Evolutionary conservation across 2,113 vertebrate species (phyloP).

Genomic region (Pedetes capensis): DNA sequence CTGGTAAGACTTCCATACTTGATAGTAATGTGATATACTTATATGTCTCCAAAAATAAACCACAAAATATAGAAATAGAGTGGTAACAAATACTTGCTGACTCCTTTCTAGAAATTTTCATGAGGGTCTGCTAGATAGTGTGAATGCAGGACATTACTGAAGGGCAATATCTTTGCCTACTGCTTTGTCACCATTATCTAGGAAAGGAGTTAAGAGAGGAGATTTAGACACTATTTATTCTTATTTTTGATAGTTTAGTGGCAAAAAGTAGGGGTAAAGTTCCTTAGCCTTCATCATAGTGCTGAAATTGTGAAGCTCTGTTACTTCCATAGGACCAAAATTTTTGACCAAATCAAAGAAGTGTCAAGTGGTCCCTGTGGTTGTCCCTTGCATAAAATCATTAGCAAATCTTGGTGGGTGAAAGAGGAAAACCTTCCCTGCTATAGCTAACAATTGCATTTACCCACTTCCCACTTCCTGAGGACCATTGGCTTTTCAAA

Average conservation of each 20-base stretch:
- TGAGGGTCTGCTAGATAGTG: not conserved
- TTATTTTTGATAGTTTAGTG: not conserved
- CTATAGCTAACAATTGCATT: not conserved
- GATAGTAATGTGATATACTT: not conserved
- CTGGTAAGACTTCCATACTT: not conserved
- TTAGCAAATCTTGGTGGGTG: not conserved
- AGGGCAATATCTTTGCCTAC: not conserved
- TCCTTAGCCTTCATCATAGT: not conserved
- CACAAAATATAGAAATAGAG: not conserved
- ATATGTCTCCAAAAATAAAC: not conserved
- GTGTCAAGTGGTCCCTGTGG: not conserved
- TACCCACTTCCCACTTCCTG: not conserved
- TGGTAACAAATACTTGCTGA: not conserved
- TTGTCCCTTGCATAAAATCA: not conserved
- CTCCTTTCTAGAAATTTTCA: not conserved
- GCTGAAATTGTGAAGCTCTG: not conserved
- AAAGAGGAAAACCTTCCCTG: not conserved
- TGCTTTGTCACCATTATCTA: not conserved
- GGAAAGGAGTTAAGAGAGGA: not conserved
- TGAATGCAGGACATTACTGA: not conserved
- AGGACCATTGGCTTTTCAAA: not conserved
- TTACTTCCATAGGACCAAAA: not conserved
- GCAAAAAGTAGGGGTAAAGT: not conserved
- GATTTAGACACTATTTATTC: not conserved
- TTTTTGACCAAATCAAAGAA: not conserved